Base-by-base conservation (phyloP, 2,113 vertebrate species). In the Opisthocomus hoazin region DNA sequence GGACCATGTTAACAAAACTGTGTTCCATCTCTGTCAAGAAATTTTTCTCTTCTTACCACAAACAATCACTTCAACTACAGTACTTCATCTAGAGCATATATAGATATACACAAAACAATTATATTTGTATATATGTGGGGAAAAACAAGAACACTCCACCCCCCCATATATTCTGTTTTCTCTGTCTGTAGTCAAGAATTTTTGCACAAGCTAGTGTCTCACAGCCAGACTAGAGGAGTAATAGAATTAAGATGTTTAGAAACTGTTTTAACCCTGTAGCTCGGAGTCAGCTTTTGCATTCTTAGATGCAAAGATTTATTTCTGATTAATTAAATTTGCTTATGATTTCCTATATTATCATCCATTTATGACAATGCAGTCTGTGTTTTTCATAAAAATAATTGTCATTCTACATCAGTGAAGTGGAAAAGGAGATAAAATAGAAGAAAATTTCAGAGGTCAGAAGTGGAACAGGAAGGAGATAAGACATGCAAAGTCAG, bases 111-210 rank as follows among this genome's bases (percentile, higher is more conserved):
- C 4, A 76, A 80, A 76, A 37, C 21, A 86, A 43, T 57, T 74
- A 4, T 27, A 46, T 61, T 56, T 73, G 1, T 76, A 13, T 43
- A 15, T 45, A 56, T 43, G 16, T 21, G 8, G 3, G 13, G 5
- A 4, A 2, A 3, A 36, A 54, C 56, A 37, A 0, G 8, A 57
- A 34, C 23, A 14, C 5, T 4, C 9, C 3, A n/a, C 18, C 7
- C 4, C 1, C 8, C 23, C 48, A 24, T 22, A 7, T 70, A 45
- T 63, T 88, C 46, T 68, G 9, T 36, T 92, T 60, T 68, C 17
- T 69, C 15, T 34, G 84, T 1, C 6, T 63, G 7, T 56, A 32
- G 12, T 41, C 43, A 15, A 37, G 15, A 80, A 22, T 46, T 51
- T 94, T 80, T 87, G 13, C 14, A 10, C 17, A 53, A 71, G 29